A percentile compares a stretch with the other conserved stretches of the same genome.
Evolutionary conservation across 2,797 vertebrate species (phyloP).

Genomic region (Lerista edwardsae): DNA sequence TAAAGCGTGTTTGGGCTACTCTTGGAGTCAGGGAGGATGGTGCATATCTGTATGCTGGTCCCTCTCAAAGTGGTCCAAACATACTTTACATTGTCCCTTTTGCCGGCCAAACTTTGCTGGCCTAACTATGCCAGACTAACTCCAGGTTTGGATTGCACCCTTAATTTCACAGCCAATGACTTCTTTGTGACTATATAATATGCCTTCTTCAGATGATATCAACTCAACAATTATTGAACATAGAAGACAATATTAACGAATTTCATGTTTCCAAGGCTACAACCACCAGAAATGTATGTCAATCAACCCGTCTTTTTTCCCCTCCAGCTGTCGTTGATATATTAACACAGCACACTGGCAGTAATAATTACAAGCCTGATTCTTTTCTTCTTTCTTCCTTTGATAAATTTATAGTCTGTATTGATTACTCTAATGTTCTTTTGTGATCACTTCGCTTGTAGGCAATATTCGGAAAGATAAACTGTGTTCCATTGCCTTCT

Average conservation of each 20-base stretch:
- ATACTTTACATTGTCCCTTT: too few relatives aligned
- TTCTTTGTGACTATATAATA: slow-evolving; percentile 70
- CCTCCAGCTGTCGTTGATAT: slow-evolving; percentile 47
- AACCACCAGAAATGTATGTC: slow-evolving; percentile 64
- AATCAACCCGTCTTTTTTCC: slow-evolving; percentile 64
- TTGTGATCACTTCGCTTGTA: slow-evolving; percentile 44
- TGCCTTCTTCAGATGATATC: slow-evolving; percentile 58
- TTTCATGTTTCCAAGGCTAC: slow-evolving; percentile 72
- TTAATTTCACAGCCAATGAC: slow-evolving; percentile 61
- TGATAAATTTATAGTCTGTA: slow-evolving; percentile 51
- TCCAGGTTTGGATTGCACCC: too few relatives aligned
- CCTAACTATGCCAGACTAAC: too few relatives aligned
- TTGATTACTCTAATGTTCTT: slow-evolving; percentile 63
- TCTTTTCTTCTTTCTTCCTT: slow-evolving; percentile 31
- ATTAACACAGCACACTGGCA: slow-evolving; percentile 43
- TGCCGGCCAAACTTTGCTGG: too few relatives aligned
- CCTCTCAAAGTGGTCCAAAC: too few relatives aligned
- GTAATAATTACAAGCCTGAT: slow-evolving; percentile 57
- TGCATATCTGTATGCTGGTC: too few relatives aligned
- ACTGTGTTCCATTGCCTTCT: slow-evolving; percentile 36
- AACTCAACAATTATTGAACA: slow-evolving; percentile 63
- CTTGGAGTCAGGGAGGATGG: too few relatives aligned
- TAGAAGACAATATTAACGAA: slow-evolving; percentile 65
- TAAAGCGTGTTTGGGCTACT: too few relatives aligned
- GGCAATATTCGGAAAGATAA: slow-evolving; percentile 57